Conservation (phyloP, 1,140 invertebrate species). For the Saxidomus purpurata region DNA sequence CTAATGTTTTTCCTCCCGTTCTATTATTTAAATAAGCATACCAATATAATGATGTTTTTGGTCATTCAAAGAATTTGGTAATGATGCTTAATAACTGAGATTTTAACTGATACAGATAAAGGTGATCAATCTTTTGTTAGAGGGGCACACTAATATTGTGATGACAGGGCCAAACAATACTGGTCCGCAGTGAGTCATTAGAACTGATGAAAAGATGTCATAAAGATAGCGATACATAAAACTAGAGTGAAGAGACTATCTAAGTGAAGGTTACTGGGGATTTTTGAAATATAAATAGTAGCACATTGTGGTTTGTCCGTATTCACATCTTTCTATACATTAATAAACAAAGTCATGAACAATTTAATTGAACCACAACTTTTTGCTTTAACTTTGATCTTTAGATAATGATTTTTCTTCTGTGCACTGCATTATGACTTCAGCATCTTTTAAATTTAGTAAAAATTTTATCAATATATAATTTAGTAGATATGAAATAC, state of each 20-base stretch:
- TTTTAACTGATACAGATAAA: slow-evolving; percentile 8
- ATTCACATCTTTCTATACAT: no score
- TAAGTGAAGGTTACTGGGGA: no score
- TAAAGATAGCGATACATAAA: not conserved
- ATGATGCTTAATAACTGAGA: slow-evolving; percentile 48
- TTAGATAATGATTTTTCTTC: no score
- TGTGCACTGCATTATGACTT: no score
- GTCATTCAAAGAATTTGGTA: slow-evolving; percentile 43
- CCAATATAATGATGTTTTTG: slow-evolving; percentile 21
- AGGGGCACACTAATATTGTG: not conserved
- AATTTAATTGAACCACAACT: no score
- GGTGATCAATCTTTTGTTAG: slow-evolving; percentile 30
- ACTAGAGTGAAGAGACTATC: not conserved
- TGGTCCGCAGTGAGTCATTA: not conserved
- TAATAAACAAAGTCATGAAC: no score
- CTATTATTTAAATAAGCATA: not conserved
- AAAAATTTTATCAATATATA: no score
- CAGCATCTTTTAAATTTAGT: no score
- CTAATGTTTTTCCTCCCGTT: not conserved
- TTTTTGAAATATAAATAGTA: no score
- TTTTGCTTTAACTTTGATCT: no score
- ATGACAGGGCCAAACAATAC: not conserved
- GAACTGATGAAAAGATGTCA: slow-evolving; percentile 5
- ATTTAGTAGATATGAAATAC: no score
- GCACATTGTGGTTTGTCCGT: no score